Percentiles rank a stretch among this genome's conserved stretches.
Conservation (phyloP, 30 jellyfish, hydroid and myxozoan genomes). For the Morbakka virulenta region DNA sequence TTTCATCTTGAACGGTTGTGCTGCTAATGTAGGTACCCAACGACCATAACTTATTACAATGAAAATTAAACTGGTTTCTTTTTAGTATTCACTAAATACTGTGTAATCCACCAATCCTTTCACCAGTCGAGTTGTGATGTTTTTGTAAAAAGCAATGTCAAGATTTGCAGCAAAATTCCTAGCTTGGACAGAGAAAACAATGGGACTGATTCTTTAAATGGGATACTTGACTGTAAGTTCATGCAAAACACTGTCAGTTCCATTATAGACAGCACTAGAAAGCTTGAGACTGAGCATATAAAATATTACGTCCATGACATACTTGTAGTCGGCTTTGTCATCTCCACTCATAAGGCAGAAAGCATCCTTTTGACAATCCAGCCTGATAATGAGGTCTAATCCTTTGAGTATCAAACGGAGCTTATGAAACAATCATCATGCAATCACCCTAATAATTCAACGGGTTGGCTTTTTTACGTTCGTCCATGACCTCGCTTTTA, state of each 20-base stretch:
- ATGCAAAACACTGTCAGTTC: not conserved
- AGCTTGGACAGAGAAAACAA: not conserved
- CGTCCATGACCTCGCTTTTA: not conserved
- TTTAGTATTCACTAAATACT: not conserved
- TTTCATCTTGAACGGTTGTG: not conserved
- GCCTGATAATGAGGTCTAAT: not conserved
- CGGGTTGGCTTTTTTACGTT: not conserved
- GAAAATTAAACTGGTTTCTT: conserved; percentile 24
- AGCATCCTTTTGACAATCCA: conserved; percentile 8
- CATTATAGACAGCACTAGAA: conserved; percentile 7
- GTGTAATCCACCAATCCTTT: conserved; percentile 15
- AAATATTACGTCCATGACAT: not conserved
- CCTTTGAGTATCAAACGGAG: conserved; percentile 3
- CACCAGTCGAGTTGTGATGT: conserved; percentile 16
- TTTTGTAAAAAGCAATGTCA: conserved; percentile 17
- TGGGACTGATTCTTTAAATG: not conserved
- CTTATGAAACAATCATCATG: conserved; percentile 1
- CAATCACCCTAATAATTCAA: conserved; percentile 16
- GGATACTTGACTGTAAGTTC: not conserved
- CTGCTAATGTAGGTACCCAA: not conserved
- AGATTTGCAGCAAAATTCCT: not conserved
- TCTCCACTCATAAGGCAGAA: conserved; percentile 17
- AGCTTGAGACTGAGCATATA: not conserved
- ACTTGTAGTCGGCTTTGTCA: conserved; percentile 18
- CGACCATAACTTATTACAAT: not conserved